Evolutionary conservation across 1,140 invertebrate genomes (phyloP).

Genomic region (Drosophila kurseongensis): DNA sequence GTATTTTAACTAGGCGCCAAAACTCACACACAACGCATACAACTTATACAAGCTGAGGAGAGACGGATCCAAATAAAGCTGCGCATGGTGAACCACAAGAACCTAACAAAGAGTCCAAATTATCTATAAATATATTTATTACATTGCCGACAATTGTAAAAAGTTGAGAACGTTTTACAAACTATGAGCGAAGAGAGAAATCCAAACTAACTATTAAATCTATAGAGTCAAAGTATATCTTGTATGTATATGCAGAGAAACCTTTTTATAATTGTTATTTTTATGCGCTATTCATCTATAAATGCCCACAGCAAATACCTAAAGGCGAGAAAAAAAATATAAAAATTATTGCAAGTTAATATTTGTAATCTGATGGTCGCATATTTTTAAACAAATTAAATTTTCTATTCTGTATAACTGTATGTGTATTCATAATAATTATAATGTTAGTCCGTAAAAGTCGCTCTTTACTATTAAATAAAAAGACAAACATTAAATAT

Average conservation of each 20-base stretch:
- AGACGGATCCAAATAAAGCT: constrained; percentile 36
- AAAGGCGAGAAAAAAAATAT: constrained; percentile 11
- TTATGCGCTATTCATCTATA: constrained; percentile 71
- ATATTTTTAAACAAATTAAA: constrained; percentile 50
- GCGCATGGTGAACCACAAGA: constrained; percentile 34
- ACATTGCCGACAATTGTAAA: constrained; percentile 70
- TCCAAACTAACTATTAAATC: constrained; percentile 45
- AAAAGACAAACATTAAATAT: constrained; percentile 58
- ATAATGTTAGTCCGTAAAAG: constrained; percentile 75
- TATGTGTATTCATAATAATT: constrained; percentile 65
- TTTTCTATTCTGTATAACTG: constrained; percentile 72
- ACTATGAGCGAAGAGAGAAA: constrained; percentile 31
- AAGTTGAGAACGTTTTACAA: constrained; percentile 62
- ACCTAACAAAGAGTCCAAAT: constrained; percentile 52
- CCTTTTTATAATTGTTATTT: constrained; percentile 81
- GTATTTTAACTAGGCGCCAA: constrained; percentile 69
- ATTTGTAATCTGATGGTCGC: constrained; percentile 56
- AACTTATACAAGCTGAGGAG: constrained; percentile 10
- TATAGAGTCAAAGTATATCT: constrained; percentile 49
- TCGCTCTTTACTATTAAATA: constrained; percentile 71
- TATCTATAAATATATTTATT: constrained; percentile 51
- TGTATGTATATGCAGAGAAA: constrained; percentile 56
- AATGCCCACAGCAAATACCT: constrained; percentile 29
- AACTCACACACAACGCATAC: constrained; percentile 42
- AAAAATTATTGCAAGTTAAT: constrained; percentile 51